Evolutionary conservation across 2,797 vertebrate genomes (phyloP).

Genomic region (Sphenodon punctatus): DNA sequence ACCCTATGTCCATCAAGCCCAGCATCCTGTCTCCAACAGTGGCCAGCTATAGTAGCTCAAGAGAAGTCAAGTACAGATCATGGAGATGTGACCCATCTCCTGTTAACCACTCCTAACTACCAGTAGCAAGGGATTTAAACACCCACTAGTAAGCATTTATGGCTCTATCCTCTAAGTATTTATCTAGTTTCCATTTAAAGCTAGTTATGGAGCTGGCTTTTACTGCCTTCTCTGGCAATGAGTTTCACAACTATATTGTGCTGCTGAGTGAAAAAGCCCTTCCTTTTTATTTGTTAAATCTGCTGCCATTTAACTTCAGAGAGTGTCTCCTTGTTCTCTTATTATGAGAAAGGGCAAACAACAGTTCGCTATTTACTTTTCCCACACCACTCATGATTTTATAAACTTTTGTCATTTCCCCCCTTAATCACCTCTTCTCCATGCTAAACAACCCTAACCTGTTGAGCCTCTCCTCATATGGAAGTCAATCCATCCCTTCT

Average conservation of each 20-base stretch:
- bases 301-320: neutral
- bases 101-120: too few relatives aligned
- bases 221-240: too few relatives aligned
- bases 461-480: neutral
- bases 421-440: neutral
- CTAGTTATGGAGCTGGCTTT: too few relatives aligned
- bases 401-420: neutral
- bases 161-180: too few relatives aligned
- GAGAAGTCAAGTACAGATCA: too few relatives aligned
- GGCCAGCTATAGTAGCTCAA: too few relatives aligned
- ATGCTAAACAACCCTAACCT: neutral
- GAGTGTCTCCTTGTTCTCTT: neutral
- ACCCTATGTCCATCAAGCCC: too few relatives aligned
- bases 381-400: neutral
- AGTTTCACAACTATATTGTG: neutral
- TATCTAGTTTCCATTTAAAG: too few relatives aligned
- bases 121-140: too few relatives aligned
- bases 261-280: neutral
- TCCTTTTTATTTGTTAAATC: neutral
- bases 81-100: too few relatives aligned
- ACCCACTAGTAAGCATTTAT: too few relatives aligned
- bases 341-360: neutral
- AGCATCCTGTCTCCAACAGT: too few relatives aligned
- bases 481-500: neutral
- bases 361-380: neutral